phyloP scores from a whole-genome alignment of 2,113 vertebrate genomes.

The Coreoperca whiteheadi region DNA sequence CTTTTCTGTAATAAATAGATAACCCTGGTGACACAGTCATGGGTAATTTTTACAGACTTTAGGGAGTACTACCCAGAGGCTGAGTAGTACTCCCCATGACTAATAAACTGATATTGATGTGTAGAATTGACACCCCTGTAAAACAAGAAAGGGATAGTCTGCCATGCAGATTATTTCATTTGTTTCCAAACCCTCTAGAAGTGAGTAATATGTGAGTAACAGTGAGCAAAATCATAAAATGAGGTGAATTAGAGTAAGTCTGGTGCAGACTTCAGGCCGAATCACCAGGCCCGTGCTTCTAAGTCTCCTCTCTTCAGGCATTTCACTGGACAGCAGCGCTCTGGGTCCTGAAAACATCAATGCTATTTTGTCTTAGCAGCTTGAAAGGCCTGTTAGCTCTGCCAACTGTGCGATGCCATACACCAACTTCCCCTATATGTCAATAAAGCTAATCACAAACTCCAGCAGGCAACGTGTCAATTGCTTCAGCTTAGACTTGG shows the following conservation, averaged over 20 bases:
- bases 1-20: neutral
- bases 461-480: conserved; percentile 63
- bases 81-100: neutral
- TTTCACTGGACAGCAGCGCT: conserved; percentile 20
- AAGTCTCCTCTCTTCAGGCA: conserved; percentile 27
- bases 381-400: conserved; percentile 43
- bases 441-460: conserved; percentile 75
- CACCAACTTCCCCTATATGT: conserved; percentile 47
- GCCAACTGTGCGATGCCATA: conserved; percentile 37
- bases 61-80: neutral
- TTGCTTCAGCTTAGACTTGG: conserved; percentile 46
- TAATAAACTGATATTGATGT: neutral
- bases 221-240: neutral
- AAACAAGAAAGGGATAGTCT: too few relatives aligned
- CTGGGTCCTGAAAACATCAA: conserved; percentile 17
- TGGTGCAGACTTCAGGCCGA: conserved; percentile 4
- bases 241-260: neutral
- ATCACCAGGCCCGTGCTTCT: neutral
- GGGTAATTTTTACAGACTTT: neutral
- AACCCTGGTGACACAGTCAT: neutral
- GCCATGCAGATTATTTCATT: neutral
- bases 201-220: neutral
- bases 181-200: neutral
- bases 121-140: neutral
- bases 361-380: conserved; percentile 41